Base-by-base conservation (phyloP, 2,113 vertebrate species). In the Calonectris borealis region DNA sequence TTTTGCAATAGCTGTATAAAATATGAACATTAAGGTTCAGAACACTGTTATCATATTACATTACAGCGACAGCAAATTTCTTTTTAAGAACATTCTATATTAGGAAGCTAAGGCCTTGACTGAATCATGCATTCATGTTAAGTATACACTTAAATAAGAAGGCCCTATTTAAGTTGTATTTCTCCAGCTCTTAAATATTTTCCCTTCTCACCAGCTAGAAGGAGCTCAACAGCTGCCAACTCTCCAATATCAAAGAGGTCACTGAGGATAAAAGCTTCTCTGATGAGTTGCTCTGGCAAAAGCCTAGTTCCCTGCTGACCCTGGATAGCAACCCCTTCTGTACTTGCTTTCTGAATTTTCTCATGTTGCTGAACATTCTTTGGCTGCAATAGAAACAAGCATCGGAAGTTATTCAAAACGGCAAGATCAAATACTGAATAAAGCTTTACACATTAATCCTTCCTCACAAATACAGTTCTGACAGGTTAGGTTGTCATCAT, bases 201-300 rank as follows among this genome's bases (percentile, higher is more conserved):
- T 93, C 48, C 60, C 38, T 88, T 95, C 97, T 97, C 97, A 99
- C 99, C 99, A 97, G 99, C 99, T 88, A 99, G 97, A 44, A 99
- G 98, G 84, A 99, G 98, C 88, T 99, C 99, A 90, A 99, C 98
- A 86, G 99, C 99, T 76, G 99, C 98, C 94, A 99, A 94, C 94
- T 99, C 99, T 91, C 99, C 99, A 42, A 99, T 98, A 93, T 99
- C 99, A 96, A 99, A 99, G 73, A 99, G 98, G 96, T 99, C 99
- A 88, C 99, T 99, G 84, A 99, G 98, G 97, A 99, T 99, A 97
- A 99, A 99, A 51, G 99, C 99, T 96, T 99, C 99, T 88, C 98
- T 98, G 90, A 99, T 99, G 86, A 99, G 99, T 88, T 99, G 98
- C 85, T 99, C 99, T 24, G 99, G 99, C 81, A 99, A 99, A 42